A percentile compares a stretch with the other conserved stretches of the same genome.
Evolutionary conservation across 2,113 vertebrate genomes (phyloP).

Genomic region (Herpetotheres cachinnans): DNA sequence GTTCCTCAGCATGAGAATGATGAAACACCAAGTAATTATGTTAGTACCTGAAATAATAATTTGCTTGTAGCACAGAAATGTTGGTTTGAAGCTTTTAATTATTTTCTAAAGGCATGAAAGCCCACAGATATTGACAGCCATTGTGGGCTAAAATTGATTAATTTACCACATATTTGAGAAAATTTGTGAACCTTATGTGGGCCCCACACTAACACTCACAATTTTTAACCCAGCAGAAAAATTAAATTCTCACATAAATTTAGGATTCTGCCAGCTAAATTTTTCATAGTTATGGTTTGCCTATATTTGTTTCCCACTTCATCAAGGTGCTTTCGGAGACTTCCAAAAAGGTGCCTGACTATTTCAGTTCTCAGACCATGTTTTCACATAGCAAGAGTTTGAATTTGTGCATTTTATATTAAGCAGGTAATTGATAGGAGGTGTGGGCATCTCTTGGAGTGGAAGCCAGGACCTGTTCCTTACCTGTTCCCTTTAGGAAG

Average conservation of each 20-base stretch:
- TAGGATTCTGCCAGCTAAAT: background rate
- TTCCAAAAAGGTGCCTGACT: background rate
- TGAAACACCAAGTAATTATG: background rate
- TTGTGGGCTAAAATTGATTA: background rate
- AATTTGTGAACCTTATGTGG: background rate
- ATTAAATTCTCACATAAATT: background rate
- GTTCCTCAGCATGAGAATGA: background rate
- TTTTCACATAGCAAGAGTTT: background rate
- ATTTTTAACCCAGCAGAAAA: background rate
- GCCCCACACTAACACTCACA: background rate
- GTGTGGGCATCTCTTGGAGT: background rate
- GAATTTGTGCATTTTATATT: background rate
- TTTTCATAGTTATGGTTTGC: background rate
- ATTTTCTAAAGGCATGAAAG: background rate
- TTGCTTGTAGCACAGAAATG: background rate
- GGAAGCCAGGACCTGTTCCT: background rate
- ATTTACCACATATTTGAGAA: background rate
- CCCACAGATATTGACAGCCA: background rate
- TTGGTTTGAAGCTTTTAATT: background rate
- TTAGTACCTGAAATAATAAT: background rate
- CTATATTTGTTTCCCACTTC: background rate
- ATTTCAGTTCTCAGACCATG: background rate
- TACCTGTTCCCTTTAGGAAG: background rate
- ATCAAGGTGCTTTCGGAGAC: background rate
- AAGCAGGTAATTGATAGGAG: background rate